Evolutionary conservation across 1,140 invertebrate genomes (phyloP).

Genomic region (Nebria ingens): DNA sequence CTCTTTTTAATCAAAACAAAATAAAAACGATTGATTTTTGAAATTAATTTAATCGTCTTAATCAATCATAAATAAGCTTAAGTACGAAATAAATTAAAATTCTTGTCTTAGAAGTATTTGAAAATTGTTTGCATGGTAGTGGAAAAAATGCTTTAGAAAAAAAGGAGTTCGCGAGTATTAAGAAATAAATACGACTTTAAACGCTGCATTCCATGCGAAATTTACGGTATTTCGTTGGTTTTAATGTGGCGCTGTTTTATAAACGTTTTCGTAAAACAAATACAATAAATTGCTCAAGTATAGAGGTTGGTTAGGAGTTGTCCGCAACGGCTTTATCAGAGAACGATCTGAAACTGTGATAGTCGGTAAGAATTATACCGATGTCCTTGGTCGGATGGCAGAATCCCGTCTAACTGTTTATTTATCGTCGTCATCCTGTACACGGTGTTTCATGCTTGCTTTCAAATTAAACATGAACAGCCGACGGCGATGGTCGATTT

Average conservation of each 20-base stretch:
- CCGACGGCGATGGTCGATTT: too few relatives aligned
- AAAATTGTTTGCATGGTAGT: too few relatives aligned
- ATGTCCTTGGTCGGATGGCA: neutral
- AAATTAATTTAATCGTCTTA: too few relatives aligned
- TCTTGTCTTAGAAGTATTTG: too few relatives aligned
- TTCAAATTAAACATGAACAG: neutral
- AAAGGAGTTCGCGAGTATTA: neutral
- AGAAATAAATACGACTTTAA: neutral
- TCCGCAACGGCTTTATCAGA: neutral
- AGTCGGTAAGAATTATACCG: neutral
- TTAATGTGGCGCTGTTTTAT: neutral
- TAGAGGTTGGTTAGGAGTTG: neutral
- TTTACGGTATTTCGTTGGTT: neutral
- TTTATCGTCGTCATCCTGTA: neutral
- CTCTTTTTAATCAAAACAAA: too few relatives aligned
- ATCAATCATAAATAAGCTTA: too few relatives aligned
- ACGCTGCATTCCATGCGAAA: neutral
- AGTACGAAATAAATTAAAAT: too few relatives aligned
- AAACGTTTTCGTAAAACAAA: neutral
- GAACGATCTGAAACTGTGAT: neutral
- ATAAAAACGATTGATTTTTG: too few relatives aligned
- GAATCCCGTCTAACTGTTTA: neutral
- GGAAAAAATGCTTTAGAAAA: too few relatives aligned
- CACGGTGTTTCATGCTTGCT: neutral
- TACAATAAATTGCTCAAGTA: neutral